Base-by-base conservation (phyloP, 2,797 vertebrate genomes). In the Microctenopoma stevenorrisi region DNA sequence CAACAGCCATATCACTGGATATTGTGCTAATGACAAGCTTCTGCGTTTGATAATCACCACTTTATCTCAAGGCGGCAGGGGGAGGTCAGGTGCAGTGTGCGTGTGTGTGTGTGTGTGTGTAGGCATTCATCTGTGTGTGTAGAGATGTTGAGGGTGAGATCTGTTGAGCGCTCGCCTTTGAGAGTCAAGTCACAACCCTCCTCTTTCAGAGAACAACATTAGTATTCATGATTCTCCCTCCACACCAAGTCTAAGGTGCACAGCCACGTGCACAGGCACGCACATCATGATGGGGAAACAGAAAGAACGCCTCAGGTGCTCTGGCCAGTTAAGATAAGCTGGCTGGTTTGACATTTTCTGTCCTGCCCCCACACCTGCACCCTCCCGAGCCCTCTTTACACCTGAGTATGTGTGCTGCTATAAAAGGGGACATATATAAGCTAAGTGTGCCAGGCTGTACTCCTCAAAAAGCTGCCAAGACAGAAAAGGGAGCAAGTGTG, bases 261-360 rank as follows among this genome's bases (percentile, higher is more conserved):
- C 84, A 68, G 69, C 56, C 79, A 67, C 86, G 82, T 84, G 86
- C 87, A 70, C 47, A 54, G 74, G 80, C 84, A 88, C 72, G 68
- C 66, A 60, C 82, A 79, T 70, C 43, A 33, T 74, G 83, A 82
- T 83, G 74, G 81, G 33, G 75, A 72, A 83, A 81, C 66, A 75
- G 74, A 87, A 80, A 84, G 78, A 76, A 83, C 46, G 68, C 74
- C 72, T 90, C 84, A 82, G 86, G 90, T 90, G 81, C 86, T 90
- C 88, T 92, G 90, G 83, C 74, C 80, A 84, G 82, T 88, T 80
- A 78, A 90, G 91, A 91, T 91, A 93, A 91, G 88, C 88, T 57
- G 25, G 77, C 73, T 70, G 78, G 79, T 88, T 85, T 90, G 86
- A 90, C 85, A 86, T 87, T 89, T 90, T 73, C 73, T 81, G 78